These are phyloP conservation scores for Parascotia fuliginaria DNA, from an alignment of 2,888 invertebrate species.

Conservation along the genomic window DNA sequence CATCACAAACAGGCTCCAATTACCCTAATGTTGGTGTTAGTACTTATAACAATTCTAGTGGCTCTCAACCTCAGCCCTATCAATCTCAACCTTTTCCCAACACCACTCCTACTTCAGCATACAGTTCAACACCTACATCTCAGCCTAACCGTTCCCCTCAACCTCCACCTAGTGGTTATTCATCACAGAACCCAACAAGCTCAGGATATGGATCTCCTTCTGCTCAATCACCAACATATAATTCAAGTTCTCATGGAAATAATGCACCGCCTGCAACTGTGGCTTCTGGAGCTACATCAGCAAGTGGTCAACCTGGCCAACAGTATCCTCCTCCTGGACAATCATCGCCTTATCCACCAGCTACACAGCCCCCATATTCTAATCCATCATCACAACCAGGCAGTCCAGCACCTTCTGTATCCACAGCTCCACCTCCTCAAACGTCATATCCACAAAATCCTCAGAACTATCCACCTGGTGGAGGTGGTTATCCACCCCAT, in stretches of 20 bases:
- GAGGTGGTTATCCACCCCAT: constrained; percentile 81
- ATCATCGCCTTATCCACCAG: constrained; percentile 87
- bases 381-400: constrained; percentile 84
- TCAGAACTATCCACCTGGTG: constrained; percentile 75
- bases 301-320: constrained; percentile 85
- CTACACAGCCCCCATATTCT: constrained; percentile 85
- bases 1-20: constrained; percentile 73
- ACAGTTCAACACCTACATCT: constrained; percentile 82
- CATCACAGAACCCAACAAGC: constrained; percentile 84
- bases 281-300: constrained; percentile 80
- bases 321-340: constrained; percentile 88
- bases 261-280: constrained; percentile 80
- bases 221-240: constrained; percentile 87
- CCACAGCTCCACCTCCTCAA: constrained; percentile 85
- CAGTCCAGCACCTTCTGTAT: constrained; percentile 80
- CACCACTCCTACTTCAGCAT: constrained; percentile 80
- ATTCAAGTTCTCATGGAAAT: constrained; percentile 86
- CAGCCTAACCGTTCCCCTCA: constrained; percentile 85
- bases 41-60: constrained; percentile 75
- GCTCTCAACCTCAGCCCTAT: constrained; percentile 79
- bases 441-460: constrained; percentile 84
- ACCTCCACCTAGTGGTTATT: constrained; percentile 84
- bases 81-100: constrained; percentile 82
- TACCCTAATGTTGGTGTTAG: constrained; percentile 81
- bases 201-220: constrained; percentile 88